phyloP scores from a whole-genome alignment of 2,888 invertebrate species.

The Leucozona laternaria region DNA sequence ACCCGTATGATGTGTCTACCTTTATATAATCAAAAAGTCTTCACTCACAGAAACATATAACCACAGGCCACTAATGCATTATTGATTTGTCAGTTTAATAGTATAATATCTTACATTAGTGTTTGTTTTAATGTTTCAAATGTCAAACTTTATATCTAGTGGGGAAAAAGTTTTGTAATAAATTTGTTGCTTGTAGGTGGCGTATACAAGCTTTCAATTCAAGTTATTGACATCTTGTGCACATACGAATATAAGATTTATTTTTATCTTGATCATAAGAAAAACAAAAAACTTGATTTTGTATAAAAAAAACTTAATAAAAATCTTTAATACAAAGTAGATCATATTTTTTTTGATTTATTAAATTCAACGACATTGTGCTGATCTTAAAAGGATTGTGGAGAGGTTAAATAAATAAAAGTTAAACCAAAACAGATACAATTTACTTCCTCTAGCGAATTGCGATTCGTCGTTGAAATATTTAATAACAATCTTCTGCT shows the following conservation, averaged over 20 bases:
- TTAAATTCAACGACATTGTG: too few species aligned
- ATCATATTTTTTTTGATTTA: too few species aligned
- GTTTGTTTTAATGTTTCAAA: constrained; percentile 32
- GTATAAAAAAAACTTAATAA: too few species aligned
- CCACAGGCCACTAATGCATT: neutral
- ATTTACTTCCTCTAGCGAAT: too few species aligned
- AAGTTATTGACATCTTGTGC: neutral
- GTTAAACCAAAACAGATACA: too few species aligned
- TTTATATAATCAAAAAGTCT: constrained; percentile 43
- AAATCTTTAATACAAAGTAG: too few species aligned
- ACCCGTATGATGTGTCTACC: constrained; percentile 17
- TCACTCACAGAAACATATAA: neutral
- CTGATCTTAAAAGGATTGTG: too few species aligned
- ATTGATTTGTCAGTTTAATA: constrained; percentile 21
- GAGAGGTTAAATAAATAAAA: too few species aligned
- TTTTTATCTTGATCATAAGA: neutral
- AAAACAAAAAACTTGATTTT: too few species aligned
- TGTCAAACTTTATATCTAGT: constrained; percentile 2
- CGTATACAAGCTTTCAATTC: neutral
- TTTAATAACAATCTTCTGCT: too few species aligned
- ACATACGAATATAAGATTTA: neutral
- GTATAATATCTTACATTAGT: constrained; percentile 30
- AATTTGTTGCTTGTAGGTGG: neutral
- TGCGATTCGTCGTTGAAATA: too few species aligned
- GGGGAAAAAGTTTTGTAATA: constrained; percentile 4